These are phyloP conservation scores for Metopolophium dirhodum DNA, from an alignment of 1,140 invertebrate species.

Conservation along the genomic window DNA sequence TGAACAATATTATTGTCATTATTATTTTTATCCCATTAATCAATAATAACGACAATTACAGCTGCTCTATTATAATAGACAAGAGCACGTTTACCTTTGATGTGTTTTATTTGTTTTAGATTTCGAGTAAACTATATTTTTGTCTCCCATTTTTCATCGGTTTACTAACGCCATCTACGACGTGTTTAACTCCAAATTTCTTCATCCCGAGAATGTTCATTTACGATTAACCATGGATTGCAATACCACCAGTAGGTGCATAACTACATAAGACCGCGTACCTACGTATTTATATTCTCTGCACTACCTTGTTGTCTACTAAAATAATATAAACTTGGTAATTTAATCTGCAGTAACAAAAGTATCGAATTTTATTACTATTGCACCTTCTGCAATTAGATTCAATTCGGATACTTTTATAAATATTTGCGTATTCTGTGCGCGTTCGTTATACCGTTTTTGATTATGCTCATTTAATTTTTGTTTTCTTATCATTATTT, in stretches of 20 bases:
- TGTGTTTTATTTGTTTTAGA: neutral
- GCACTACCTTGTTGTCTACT: neutral
- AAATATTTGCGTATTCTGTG: slow-evolving; percentile 15
- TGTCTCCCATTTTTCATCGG: neutral
- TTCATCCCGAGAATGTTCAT: neutral
- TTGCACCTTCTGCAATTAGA: neutral
- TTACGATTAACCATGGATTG: neutral
- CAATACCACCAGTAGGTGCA: neutral
- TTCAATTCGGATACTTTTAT: neutral
- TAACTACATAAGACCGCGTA: neutral
- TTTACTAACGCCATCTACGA: neutral
- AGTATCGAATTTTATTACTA: neutral
- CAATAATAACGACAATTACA: neutral
- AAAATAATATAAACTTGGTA: neutral
- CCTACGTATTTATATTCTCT: neutral
- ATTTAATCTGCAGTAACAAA: neutral
- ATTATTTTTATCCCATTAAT: neutral
- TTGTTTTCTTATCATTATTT: neutral
- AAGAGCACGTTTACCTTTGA: neutral
- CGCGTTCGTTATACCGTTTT: neutral
- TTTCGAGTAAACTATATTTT: neutral
- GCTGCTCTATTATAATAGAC: neutral
- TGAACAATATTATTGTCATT: neutral
- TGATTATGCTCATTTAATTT: slow-evolving; percentile 10
- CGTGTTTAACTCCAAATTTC: neutral